Conservation (phyloP, 2,113 vertebrate species). For the Alectura lathami region DNA sequence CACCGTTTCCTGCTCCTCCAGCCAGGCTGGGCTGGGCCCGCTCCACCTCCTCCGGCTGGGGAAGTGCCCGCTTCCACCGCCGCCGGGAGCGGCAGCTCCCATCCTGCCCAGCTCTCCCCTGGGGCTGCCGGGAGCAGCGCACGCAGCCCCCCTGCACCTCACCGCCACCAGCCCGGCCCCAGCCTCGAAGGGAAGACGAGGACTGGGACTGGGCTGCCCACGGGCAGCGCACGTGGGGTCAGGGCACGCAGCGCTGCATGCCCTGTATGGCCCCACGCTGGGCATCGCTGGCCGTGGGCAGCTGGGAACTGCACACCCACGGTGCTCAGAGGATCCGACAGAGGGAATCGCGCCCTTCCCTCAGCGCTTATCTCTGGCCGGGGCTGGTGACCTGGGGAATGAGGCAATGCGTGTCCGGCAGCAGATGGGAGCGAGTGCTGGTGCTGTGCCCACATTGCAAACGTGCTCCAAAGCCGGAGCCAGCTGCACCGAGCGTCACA, state of each 20-base stretch:
- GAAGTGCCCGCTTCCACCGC: neutral
- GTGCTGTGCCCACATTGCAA: neutral
- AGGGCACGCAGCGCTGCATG: neutral
- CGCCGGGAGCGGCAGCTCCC: neutral
- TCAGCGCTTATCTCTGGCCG: neutral
- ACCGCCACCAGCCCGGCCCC: neutral
- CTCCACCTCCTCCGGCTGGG: neutral
- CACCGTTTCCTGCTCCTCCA: neutral
- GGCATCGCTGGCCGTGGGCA: neutral
- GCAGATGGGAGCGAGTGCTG: neutral
- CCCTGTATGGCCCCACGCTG: no score
- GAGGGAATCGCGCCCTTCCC: neutral
- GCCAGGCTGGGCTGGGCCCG: neutral
- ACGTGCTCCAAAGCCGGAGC: neutral
- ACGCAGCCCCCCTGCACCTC: neutral
- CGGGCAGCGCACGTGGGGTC: neutral
- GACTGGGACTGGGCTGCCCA: no score
- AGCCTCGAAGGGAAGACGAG: neutral
- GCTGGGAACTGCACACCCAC: fast-evolving
- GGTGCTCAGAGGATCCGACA: fast-evolving
- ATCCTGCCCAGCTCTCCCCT: no score
- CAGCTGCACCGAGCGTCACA: neutral
- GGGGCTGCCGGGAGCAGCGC: neutral
- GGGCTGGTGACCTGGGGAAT: neutral
- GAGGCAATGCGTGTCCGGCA: neutral